Base-by-base conservation (phyloP, 2,797 vertebrate species). In the Bradypodion pumilum region DNA sequence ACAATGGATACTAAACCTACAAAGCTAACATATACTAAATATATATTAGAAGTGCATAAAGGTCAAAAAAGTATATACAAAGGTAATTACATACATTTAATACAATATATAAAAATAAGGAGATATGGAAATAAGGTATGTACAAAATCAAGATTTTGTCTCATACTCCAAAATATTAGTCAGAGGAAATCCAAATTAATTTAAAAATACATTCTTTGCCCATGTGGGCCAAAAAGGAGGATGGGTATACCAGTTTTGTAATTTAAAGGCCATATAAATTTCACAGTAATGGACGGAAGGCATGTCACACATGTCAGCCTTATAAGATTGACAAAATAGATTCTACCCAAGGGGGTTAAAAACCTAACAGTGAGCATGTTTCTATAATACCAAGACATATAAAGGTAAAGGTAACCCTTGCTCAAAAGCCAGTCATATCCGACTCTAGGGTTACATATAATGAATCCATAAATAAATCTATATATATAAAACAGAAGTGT, bases 11-110 rank as follows among this genome's bases (percentile, higher is more conserved):
- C 19, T 60, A 68, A 85, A 15, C 4, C 72, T 46, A 1, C 4
- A 75, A 21, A 5, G 74, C 25, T 87, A 84, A 72, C 1, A 25
- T 72, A 82, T n/a, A 40, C 77, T 60, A 83, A 68, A 85, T 79
- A 23, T 13, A 5, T 84, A 75, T 3, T 56, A 10, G 65, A 87
- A 86, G n/a, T 4, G 80, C 12, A 65, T 7, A 78, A 74, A 76
- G 23, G 35, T 69, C 4, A 29, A 63, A 63, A 63, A 63, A 7
- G 42, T 46, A 6, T 63, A 25, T 81, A 62, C 29, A 62, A 62
- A 73, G 21, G 7, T 37, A 40, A 40, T 44, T 62, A 44, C 29
- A 32, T 42, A 72, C 10, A 46, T 62, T 44, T 46, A 42, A 62
- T 63, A 46, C 29, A 74, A 23, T 63, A 15, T 1, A 29, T n/a